Conservation (phyloP, 1,140 invertebrate species). For the Aphaenogaster rudis region DNA sequence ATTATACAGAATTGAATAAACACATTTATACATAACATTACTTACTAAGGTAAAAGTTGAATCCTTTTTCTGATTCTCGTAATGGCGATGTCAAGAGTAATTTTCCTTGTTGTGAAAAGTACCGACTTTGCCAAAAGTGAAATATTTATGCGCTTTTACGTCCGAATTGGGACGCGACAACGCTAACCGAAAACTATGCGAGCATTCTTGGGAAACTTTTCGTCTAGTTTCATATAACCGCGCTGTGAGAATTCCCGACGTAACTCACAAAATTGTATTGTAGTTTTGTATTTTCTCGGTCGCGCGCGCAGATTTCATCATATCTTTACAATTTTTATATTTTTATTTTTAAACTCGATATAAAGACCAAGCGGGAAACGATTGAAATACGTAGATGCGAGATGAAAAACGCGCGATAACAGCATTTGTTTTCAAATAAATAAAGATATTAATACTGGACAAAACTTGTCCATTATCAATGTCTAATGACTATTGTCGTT, state of each 20-base stretch:
- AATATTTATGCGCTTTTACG: constrained; percentile 48
- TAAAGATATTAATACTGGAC: background rate
- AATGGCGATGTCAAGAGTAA: background rate
- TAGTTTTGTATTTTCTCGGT: constrained; percentile 21
- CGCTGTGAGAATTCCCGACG: constrained; percentile 13
- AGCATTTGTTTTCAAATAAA: background rate
- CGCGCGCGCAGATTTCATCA: background rate
- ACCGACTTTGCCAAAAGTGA: background rate
- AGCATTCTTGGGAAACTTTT: constrained; percentile 51
- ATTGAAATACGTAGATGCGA: background rate
- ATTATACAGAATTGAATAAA: background rate
- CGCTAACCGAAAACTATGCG: constrained; percentile 55
- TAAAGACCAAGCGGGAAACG: background rate
- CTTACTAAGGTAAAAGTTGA: background rate
- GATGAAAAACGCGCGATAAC: background rate
- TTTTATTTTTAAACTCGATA: constrained; percentile 26
- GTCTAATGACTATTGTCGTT: background rate
- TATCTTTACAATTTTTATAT: background rate
- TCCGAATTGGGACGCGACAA: constrained; percentile 40
- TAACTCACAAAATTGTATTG: constrained; percentile 31
- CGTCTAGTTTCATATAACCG: constrained; percentile 6
- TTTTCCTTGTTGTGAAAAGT: constrained; percentile 1
- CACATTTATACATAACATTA: background rate
- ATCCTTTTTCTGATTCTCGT: background rate
- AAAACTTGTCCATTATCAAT: background rate